These are phyloP conservation scores for Mylabris phalerata DNA, from an alignment of 1,140 invertebrate genomes.

Conservation along the genomic window DNA sequence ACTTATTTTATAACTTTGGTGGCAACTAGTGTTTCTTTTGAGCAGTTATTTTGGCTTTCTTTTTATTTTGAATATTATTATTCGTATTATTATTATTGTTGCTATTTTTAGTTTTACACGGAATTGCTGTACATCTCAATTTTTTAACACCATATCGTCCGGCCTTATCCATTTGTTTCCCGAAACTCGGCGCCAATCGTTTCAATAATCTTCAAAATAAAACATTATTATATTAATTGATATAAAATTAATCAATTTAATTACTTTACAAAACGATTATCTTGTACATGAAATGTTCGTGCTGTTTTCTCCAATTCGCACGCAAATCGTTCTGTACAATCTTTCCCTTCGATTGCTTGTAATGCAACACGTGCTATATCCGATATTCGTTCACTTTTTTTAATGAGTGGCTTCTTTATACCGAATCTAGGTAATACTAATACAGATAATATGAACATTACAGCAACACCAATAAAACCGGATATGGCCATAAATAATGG, in stretches of 20 bases:
- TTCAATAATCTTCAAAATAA: slow-evolving; percentile 33
- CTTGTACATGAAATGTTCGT: slow-evolving; percentile 34
- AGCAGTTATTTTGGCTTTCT: slow-evolving; percentile 5
- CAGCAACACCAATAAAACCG: slow-evolving; percentile 45
- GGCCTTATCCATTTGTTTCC: slow-evolving; percentile 31
- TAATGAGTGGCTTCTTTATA: slow-evolving; percentile 22
- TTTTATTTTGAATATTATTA: slow-evolving; percentile 3
- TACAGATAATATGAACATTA: slow-evolving; percentile 43
- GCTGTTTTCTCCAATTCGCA: slow-evolving; percentile 38
- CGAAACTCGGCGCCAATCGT: slow-evolving; percentile 32
- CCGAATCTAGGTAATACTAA: slow-evolving; percentile 44
- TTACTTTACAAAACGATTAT: slow-evolving; percentile 29
- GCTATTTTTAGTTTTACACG: slow-evolving; percentile 31
- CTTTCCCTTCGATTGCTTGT: slow-evolving; percentile 36
- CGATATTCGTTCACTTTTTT: slow-evolving; percentile 26
- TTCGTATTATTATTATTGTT: slow-evolving; percentile 4
- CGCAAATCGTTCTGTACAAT: slow-evolving; percentile 38
- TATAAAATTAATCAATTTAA: not conserved
- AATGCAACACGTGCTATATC: slow-evolving; percentile 32
- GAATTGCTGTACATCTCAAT: slow-evolving; percentile 35
- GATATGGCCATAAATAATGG: slow-evolving; percentile 46
- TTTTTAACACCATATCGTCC: slow-evolving; percentile 34
- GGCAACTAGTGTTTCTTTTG: slow-evolving; percentile 26
- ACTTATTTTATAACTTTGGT: slow-evolving; percentile 28
- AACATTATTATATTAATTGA: not conserved